Percentiles rank a stretch among this genome's conserved stretches.
Conservation (phyloP, 1,140 invertebrate genomes). For the Danaus melanippus region DNA sequence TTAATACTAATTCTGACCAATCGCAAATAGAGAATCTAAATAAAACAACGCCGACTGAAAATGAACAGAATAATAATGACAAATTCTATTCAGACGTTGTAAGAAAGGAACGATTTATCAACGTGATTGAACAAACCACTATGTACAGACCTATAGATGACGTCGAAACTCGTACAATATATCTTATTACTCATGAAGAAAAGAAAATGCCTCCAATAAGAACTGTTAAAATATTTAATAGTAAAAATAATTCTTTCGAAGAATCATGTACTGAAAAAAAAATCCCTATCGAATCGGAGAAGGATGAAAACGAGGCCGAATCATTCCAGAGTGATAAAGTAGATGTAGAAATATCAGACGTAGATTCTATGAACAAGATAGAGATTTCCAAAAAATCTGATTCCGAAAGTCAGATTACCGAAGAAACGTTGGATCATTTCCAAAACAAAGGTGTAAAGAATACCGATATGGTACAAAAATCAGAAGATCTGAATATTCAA, state of each 20-base stretch:
- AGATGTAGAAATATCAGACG: no score
- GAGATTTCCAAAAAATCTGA: no score
- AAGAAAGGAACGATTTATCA: slow-evolving; percentile 34
- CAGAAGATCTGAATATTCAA: no score
- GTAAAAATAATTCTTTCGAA: slow-evolving; percentile 53
- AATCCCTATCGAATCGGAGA: slow-evolving; percentile 13
- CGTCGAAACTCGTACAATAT: slow-evolving; percentile 74
- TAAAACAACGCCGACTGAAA: slow-evolving; percentile 14
- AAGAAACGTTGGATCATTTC: no score
- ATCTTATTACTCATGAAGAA: slow-evolving; percentile 79
- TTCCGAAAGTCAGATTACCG: no score
- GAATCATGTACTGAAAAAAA: slow-evolving; percentile 23
- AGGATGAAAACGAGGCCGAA: not conserved
- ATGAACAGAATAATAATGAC: slow-evolving; percentile 62
- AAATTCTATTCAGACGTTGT: slow-evolving; percentile 41
- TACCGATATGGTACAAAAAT: no score
- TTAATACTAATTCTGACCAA: not conserved
- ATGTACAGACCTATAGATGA: slow-evolving; percentile 36
- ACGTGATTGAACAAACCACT: slow-evolving; percentile 47
- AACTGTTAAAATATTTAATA: slow-evolving; percentile 75
- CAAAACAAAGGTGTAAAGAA: no score
- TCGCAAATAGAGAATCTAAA: slow-evolving; percentile 5
- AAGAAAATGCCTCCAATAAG: slow-evolving; percentile 76
- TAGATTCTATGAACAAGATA: no score
- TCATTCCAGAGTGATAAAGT: not conserved